Base-by-base conservation (phyloP, 2,797 vertebrate genomes). In the Capromys pilorides region DNA sequence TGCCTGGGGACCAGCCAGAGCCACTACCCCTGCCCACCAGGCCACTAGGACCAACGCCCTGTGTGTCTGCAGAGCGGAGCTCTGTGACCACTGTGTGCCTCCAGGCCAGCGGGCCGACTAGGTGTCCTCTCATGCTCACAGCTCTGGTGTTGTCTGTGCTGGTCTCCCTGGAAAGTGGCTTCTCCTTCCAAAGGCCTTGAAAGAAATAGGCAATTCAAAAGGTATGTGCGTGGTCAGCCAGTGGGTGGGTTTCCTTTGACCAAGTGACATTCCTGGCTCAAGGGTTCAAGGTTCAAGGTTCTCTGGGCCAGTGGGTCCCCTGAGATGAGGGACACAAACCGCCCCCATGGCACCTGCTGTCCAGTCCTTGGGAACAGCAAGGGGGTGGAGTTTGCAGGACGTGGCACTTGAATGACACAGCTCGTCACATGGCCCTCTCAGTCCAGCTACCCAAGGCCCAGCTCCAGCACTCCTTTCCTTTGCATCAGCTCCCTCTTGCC, bases 391-490 rank as follows among this genome's bases (percentile, higher is more conserved):
- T 71, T 61, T 13, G 26, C 21, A 69, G 41, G 54, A 45, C 16
- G 0, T 69, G 77, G n/a, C 54, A 18, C n/a, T 88, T 4, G 4
- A 10, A 71, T 7, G 7, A 11, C 5, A 5, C 5, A 26, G 6
- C 18, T 11, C n/a, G 9, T 45, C 21, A 7, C n/a, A 9, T 39
- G 57, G 51, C n/a, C 49, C 41, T 84, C 62, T 85, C 45, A 0
- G 22, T 13, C 41, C 33, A 49, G 62, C 24, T 64, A 54, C 71
- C 71, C 39, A 12, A n/a, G 51, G 28, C 36, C 62, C n/a, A 13
- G 18, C 26, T n/a, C 51, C 24, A 36, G 7, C 1, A 9, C 11
- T 5, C 0, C 1, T 31, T 24, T 77, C 71, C 41, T 64, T n/a
- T 62, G 13, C 24, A 7, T 39, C 49, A 33, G 31, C 61, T 31